A percentile compares a stretch with the other conserved stretches of the same genome.
Evolutionary conservation across 2,113 vertebrate genomes (phyloP).

Genomic region (Martes martes): DNA sequence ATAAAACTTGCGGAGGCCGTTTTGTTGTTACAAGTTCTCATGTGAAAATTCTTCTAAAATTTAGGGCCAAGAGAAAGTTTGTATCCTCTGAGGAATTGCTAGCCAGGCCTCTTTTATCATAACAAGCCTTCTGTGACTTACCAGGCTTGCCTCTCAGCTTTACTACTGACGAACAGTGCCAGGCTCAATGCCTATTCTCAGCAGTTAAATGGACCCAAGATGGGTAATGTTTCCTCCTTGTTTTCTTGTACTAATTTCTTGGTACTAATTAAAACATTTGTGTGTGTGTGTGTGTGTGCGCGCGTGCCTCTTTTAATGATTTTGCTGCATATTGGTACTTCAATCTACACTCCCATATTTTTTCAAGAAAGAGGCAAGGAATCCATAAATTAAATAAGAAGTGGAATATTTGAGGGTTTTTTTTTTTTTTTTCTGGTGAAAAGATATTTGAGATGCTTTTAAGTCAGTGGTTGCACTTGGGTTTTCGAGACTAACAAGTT

Average conservation of each 20-base stretch:
- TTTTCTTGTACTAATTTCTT: background rate
- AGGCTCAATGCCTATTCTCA: background rate
- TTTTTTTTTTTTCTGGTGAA: background rate
- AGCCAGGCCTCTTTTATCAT: background rate
- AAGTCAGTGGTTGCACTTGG: background rate
- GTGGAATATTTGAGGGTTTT: background rate
- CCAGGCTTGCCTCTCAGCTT: accelerated
- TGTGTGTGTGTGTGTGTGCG: accelerated
- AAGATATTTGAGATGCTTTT: background rate
- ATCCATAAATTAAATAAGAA: background rate
- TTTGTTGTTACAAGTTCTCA: background rate
- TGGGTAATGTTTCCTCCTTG: background rate
- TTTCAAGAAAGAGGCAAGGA: background rate
- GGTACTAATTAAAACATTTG: background rate
- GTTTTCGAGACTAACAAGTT: background rate
- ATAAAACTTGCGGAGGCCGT: background rate
- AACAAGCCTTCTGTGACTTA: background rate
- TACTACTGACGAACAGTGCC: background rate
- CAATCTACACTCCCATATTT: background rate
- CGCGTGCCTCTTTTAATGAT: background rate
- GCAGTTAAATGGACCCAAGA: background rate
- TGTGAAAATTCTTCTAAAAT: background rate
- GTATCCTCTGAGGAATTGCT: background rate
- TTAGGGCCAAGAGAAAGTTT: background rate
- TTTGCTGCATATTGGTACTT: background rate